phyloP scores from a whole-genome alignment of 2,113 vertebrate species.

The Neomonachus schauinslandi region DNA sequence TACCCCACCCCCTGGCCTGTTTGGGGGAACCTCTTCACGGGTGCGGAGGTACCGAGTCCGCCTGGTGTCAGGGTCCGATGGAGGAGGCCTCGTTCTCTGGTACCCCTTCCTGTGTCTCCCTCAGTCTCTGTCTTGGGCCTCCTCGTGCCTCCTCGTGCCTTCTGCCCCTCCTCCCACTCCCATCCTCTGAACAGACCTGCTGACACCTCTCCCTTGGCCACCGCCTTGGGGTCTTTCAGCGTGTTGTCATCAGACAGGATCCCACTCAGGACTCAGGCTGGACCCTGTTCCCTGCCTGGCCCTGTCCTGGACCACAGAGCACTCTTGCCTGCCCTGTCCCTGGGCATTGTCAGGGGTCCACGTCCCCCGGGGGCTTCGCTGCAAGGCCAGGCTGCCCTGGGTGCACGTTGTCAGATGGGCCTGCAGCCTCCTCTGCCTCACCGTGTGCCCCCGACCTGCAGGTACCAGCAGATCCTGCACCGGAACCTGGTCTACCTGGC shows the following conservation, averaged over 20 bases:
- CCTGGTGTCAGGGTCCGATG: accelerated
- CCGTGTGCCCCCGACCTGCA: not conserved
- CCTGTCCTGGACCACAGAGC: too few relatives aligned
- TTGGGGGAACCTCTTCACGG: not conserved
- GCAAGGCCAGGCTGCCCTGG: not conserved
- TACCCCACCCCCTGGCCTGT: not conserved
- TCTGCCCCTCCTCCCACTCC: not conserved
- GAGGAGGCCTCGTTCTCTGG: not conserved
- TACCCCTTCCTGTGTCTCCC: not conserved
- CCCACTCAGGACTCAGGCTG: not conserved
- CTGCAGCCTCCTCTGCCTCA: not conserved
- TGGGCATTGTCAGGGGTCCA: not conserved
- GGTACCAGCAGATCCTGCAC: slow-evolving; percentile 99
- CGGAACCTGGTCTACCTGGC: slow-evolving; percentile 98
- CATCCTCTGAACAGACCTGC: not conserved
- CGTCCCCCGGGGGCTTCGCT: not conserved
- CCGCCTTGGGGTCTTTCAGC: not conserved
- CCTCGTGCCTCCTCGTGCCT: not conserved
- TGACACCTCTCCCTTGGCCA: not conserved
- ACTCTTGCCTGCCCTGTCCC: not conserved
- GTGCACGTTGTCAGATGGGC: too few relatives aligned
- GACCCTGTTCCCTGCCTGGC: not conserved
- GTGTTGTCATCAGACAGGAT: not conserved
- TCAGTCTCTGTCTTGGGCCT: not conserved
- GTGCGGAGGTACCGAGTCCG: accelerated